Percentiles rank a stretch among this genome's conserved stretches.
phyloP scores from a whole-genome alignment of 2,797 vertebrate species.

The Gymnopithys bicolor region DNA sequence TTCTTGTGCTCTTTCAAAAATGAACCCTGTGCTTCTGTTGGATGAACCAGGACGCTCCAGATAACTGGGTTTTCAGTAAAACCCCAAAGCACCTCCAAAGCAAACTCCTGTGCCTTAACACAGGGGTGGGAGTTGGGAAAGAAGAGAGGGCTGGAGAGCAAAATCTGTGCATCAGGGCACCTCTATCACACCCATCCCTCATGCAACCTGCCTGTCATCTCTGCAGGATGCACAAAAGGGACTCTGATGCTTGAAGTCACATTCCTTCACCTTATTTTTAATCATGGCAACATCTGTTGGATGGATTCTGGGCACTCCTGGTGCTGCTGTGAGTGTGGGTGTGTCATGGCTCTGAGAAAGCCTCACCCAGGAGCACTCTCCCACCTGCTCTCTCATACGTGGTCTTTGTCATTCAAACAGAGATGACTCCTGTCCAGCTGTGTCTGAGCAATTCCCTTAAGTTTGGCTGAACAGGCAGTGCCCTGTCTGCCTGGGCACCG shows the following conservation, averaged over 20 bases:
- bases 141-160: background rate
- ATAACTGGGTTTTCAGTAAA: background rate
- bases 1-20: background rate
- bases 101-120: rapidly evolving
- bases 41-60: background rate
- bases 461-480: background rate
- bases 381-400: background rate
- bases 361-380: background rate
- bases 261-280: background rate
- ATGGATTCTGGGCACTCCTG: background rate
- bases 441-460: background rate
- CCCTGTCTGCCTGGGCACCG: rapidly evolving
- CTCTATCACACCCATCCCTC: rapidly evolving
- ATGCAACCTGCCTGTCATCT: background rate
- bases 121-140: background rate
- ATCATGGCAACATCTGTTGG: background rate
- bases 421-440: background rate
- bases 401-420: rapidly evolving
- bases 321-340: background rate
- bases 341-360: background rate
- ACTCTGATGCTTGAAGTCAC: background rate
- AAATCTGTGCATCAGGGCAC: background rate
- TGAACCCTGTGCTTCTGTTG: background rate
- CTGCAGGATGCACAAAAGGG: background rate
- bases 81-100: background rate